These are phyloP conservation scores for Xenops minutus DNA, from an alignment of 2,797 vertebrate species.

Conservation along the genomic window DNA sequence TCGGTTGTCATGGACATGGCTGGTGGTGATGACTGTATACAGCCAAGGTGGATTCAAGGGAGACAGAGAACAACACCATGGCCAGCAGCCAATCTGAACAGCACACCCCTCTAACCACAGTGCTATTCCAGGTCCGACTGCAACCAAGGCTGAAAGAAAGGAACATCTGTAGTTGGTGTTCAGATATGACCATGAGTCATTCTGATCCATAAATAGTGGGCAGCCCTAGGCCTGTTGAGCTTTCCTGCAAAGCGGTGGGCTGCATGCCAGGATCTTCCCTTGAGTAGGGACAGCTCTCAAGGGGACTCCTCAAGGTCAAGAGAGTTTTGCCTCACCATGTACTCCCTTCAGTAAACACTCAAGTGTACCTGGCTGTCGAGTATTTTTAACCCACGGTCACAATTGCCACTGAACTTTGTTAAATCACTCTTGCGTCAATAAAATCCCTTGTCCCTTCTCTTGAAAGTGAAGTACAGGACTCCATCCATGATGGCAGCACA, in stretches of 20 bases:
- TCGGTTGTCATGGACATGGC: neutral
- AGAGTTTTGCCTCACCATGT: neutral
- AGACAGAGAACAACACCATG: neutral
- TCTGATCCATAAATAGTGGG: neutral
- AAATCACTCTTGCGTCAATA: neutral
- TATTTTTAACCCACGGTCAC: neutral
- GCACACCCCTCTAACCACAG: neutral
- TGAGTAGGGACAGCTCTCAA: neutral
- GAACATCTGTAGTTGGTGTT: neutral
- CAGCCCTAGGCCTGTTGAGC: neutral
- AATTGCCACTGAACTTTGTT: neutral
- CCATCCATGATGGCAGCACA: neutral
- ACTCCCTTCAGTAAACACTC: neutral
- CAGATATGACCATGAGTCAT: neutral
- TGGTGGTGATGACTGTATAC: neutral
- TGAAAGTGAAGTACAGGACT: neutral
- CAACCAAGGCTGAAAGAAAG: neutral
- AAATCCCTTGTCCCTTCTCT: neutral
- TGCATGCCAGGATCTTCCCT: neutral
- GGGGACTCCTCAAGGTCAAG: neutral
- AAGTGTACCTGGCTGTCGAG: neutral
- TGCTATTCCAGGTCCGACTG: neutral
- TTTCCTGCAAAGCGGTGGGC: neutral
- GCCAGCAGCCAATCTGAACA: neutral
- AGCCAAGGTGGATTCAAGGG: neutral